Evolutionary conservation across 2,888 invertebrate species (phyloP), one percentile per base, ranked within the genome.

Genomic region (Conchocele bisecta): DNA sequence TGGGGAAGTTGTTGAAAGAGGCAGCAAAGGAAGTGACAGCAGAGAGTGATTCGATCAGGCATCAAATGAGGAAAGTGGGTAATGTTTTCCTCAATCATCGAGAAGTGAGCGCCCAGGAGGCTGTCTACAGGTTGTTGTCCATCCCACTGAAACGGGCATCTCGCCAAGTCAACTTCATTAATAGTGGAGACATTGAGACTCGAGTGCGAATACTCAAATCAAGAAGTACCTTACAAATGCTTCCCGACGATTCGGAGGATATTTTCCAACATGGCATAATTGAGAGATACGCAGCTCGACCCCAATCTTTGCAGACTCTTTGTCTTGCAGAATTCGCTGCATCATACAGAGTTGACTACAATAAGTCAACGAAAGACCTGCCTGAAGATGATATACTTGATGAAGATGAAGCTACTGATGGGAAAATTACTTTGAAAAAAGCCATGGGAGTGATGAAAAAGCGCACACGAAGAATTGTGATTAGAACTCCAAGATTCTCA

Each of bases 41-140:
- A 11, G 24, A 22, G 20, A n/a, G n/a, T n/a, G 42, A 42, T 9
- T 9, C 42, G 17, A 42, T 42, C 6, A 17, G 42, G 6, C 6
- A 42, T 9, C 42, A 42, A 42, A 9, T 70, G 58, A 73, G 44
- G 35, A 58, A 44, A 48, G 17, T 70, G n/a, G 70, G 68, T 17
- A 24, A 28, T 37, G 53, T 54, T 13, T 73, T 67, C 33, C 53
- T 75, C 6, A 50, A 63, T 26, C 54, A 68, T 22, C 37, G 70
- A 33, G 76, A 74, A 46, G 60, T 76, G 9, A 50, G 61, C 53
- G 61, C 61, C n/a, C 69, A 65, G 54, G 73, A 76, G 50, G 61
- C 65, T 37, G 58, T 61, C 11, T 65, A 61, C 48, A 33, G 76
- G 57, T 59, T 61, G 13, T 69, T 58, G 39, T 33, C 28, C 11